A percentile compares a stretch with the other conserved stretches of the same genome.
These are phyloP conservation scores for Matsumurasca onukii DNA, from an alignment of 1,140 invertebrate genomes.

Conservation along the genomic window DNA sequence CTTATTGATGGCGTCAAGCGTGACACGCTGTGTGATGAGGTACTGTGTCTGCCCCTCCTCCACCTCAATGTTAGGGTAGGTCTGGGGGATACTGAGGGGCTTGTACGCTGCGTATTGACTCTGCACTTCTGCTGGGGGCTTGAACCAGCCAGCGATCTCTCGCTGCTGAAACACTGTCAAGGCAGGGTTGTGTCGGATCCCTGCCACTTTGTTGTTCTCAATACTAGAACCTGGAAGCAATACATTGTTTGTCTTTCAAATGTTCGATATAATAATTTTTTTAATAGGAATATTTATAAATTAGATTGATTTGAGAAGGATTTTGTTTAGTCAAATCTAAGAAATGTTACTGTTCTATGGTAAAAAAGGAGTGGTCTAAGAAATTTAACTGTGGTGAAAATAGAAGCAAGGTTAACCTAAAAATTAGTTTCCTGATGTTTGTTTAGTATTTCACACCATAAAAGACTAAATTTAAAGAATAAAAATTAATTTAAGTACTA, in stretches of 20 bases:
- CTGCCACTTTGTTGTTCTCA: slow-evolving; percentile 83
- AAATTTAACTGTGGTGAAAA: no score
- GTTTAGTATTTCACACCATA: no score
- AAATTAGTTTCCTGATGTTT: no score
- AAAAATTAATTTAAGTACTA: no score
- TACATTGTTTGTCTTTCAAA: no score
- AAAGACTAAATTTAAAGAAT: no score
- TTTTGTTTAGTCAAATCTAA: slow-evolving; percentile 1
- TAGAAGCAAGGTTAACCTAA: no score
- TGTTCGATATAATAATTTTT: no score
- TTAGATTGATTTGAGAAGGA: neutral
- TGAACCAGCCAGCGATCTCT: slow-evolving; percentile 92
- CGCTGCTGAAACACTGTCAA: slow-evolving; percentile 80
- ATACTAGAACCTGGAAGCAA: slow-evolving; percentile 50
- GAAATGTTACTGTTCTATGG: neutral
- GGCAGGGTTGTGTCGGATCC: slow-evolving; percentile 90
- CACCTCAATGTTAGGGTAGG: slow-evolving; percentile 61
- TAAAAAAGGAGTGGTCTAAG: neutral
- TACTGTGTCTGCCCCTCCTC: slow-evolving; percentile 74
- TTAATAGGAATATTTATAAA: no score
- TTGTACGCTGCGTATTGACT: slow-evolving; percentile 60
- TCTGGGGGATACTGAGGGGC: slow-evolving; percentile 64
- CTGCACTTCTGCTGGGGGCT: slow-evolving; percentile 62
- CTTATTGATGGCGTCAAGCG: slow-evolving; percentile 55
- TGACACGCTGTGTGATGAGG: slow-evolving; percentile 67